These are phyloP conservation scores for Limonius californicus DNA, from an alignment of 1,140 invertebrate species.

Conservation along the genomic window DNA sequence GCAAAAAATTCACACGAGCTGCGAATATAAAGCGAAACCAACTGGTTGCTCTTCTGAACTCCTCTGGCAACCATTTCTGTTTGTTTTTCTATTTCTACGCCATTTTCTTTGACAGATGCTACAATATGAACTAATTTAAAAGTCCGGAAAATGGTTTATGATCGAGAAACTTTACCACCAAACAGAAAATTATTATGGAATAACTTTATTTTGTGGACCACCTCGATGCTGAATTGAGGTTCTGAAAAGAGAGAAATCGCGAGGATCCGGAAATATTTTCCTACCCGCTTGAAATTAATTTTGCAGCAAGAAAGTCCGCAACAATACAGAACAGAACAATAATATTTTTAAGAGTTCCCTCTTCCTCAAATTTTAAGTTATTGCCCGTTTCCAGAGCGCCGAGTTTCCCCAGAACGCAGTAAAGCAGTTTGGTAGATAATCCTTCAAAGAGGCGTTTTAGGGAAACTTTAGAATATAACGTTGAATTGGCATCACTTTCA, in stretches of 20 bases:
- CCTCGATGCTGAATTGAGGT: too few species aligned
- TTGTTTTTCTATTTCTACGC: too few species aligned
- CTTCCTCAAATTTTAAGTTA: not conserved
- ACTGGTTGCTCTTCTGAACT: slow-evolving; percentile 9
- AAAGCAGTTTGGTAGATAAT: not conserved
- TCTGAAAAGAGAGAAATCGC: not conserved
- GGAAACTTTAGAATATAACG: not conserved
- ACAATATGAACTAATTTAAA: too few species aligned
- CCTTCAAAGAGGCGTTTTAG: not conserved
- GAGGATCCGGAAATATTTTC: not conserved
- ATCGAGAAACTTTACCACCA: too few species aligned
- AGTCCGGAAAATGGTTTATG: too few species aligned
- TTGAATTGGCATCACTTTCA: slow-evolving; percentile 1
- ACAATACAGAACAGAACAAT: slow-evolving; percentile 14
- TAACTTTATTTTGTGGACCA: too few species aligned
- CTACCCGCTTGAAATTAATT: slow-evolving; percentile 3
- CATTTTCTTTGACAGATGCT: not conserved
- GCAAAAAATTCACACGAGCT: slow-evolving; percentile 10
- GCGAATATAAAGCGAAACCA: slow-evolving; percentile 13
- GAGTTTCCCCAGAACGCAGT: not conserved
- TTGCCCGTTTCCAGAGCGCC: not conserved
- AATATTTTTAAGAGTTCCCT: not conserved
- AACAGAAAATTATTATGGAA: too few species aligned
- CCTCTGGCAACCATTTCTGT: not conserved
- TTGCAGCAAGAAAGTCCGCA: not conserved